Evolutionary conservation across 2,797 vertebrate species (phyloP).

Genomic region (Podarcis lilfordi): DNA sequence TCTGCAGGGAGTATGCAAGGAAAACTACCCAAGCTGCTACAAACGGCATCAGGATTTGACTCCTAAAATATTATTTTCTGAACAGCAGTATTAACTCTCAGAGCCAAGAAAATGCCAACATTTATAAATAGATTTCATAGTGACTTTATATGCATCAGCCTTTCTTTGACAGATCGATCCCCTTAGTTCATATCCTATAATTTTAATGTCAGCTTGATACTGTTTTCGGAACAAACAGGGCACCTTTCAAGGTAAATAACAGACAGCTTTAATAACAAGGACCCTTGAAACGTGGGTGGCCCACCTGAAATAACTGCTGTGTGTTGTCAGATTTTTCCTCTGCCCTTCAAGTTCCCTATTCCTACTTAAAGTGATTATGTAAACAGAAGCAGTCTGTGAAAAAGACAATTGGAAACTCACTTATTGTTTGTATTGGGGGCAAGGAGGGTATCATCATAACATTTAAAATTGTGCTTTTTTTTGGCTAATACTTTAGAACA

Average conservation of each 20-base stretch:
- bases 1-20: not conserved
- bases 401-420: not conserved
- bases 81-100: not conserved
- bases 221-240: constrained; percentile 38
- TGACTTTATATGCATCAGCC: not conserved
- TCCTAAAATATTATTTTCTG: constrained; percentile 21
- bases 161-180: constrained; percentile 33
- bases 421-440: constrained; percentile 1
- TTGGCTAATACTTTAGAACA: not conserved
- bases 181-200: constrained; percentile 29
- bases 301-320: not conserved
- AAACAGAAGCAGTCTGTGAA: not conserved
- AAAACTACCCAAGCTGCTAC: not conserved
- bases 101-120: constrained; percentile 20
- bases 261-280: constrained; percentile 33
- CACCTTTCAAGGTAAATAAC: constrained; percentile 39
- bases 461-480: too few species aligned
- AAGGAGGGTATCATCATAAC: not conserved
- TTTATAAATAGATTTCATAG: constrained; percentile 24
- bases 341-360: not conserved
- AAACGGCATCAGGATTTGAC: rapidly evolving
- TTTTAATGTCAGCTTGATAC: constrained; percentile 47
- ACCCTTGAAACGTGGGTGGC: not conserved
- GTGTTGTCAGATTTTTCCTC: not conserved
- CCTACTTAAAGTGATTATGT: constrained; percentile 9